phyloP scores from a whole-genome alignment of 2,888 invertebrate genomes.

The Metallyticus violacea region DNA sequence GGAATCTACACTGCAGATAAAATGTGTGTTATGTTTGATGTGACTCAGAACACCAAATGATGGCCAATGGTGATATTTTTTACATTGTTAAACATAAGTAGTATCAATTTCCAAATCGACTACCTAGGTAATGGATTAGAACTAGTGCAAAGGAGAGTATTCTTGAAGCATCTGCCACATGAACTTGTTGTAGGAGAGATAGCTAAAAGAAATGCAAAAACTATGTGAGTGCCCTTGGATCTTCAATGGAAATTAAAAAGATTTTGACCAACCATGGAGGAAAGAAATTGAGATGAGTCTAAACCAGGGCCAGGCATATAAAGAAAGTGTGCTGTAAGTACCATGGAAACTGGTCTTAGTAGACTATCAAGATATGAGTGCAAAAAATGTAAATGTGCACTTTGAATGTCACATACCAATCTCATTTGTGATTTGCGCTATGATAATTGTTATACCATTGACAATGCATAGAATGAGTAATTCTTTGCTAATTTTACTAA shows the following conservation, averaged over 20 bases:
- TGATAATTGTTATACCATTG: no score
- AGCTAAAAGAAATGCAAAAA: background rate
- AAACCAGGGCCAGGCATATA: background rate
- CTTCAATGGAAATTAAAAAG: slow-evolving; percentile 24
- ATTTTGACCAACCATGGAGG: slow-evolving; percentile 5
- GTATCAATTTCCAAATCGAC: background rate
- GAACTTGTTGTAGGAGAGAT: slow-evolving; percentile 31
- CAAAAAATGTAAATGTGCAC: slow-evolving; percentile 1
- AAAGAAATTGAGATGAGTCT: background rate
- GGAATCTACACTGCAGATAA: no score
- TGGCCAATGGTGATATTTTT: slow-evolving; percentile 17
- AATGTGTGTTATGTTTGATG: no score
- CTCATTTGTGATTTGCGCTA: background rate
- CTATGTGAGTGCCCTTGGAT: slow-evolving; percentile 14
- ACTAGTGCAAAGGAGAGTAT: slow-evolving; percentile 1
- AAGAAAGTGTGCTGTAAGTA: background rate
- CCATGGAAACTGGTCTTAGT: slow-evolving; percentile 26
- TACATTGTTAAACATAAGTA: background rate
- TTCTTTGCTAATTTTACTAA: no score
- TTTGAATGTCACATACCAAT: slow-evolving; percentile 30
- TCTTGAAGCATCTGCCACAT: slow-evolving; percentile 32
- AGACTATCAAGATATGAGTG: slow-evolving; percentile 29
- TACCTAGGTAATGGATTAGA: background rate
- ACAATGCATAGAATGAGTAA: no score
- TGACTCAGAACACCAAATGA: background rate